Conservation (phyloP, 2,113 vertebrate species). For the Cyprinodon variegatus region DNA sequence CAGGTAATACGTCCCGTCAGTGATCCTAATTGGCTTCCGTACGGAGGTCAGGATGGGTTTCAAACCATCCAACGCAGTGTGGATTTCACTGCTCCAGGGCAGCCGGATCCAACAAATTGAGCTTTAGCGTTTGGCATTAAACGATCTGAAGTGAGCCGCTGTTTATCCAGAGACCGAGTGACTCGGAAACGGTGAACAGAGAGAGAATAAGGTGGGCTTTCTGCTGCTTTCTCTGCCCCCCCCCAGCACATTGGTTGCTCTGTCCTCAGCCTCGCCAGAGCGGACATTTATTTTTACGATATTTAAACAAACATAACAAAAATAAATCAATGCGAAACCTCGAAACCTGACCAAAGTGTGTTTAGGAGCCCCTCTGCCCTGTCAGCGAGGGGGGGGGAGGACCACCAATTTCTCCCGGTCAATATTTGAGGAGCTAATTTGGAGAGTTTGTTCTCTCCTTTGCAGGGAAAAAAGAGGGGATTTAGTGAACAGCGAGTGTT, state of each 20-base stretch:
- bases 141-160: conserved; percentile 32
- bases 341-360: conserved; percentile 73
- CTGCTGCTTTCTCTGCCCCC: conserved; percentile 50
- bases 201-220: conserved; percentile 68
- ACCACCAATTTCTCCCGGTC: conserved; percentile 78
- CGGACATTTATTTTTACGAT: conserved; percentile 80
- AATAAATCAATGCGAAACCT: conserved; percentile 82
- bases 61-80: neutral
- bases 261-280: conserved; percentile 77
- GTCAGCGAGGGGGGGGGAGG: conserved; percentile 60
- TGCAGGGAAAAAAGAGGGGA: conserved; percentile 22
- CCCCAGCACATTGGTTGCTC: conserved; percentile 74
- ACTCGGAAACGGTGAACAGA: conserved; percentile 17
- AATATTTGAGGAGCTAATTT: conserved; percentile 85
- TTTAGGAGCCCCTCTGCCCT: conserved; percentile 73
- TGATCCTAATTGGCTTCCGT: neutral
- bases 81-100: conserved; percentile 15
- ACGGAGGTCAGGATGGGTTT: neutral
- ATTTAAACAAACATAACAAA: conserved; percentile 82
- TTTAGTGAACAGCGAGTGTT: conserved; percentile 61
- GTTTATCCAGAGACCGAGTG: neutral
- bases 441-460: conserved; percentile 73
- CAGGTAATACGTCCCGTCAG: neutral
- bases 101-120: conserved; percentile 45
- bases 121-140: conserved; percentile 38